These are phyloP conservation scores for Dyspetes luteomarginatus DNA, from an alignment of 2,888 invertebrate genomes.

Conservation along the genomic window DNA sequence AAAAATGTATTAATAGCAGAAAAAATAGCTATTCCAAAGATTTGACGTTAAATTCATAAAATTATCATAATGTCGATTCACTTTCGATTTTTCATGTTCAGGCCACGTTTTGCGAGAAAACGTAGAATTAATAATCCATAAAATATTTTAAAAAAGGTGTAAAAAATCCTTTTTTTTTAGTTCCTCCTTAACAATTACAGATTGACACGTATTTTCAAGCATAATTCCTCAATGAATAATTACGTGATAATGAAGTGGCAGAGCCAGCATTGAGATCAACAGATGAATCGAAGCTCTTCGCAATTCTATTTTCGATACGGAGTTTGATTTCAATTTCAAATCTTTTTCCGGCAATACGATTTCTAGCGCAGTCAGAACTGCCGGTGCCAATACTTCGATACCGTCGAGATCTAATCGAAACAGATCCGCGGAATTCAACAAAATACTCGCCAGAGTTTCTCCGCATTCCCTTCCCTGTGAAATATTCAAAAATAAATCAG, in stretches of 20 bases:
- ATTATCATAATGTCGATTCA: too few species aligned
- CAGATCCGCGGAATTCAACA: conserved; percentile 93
- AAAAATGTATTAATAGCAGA: conserved; percentile 41
- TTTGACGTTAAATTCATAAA: too few species aligned
- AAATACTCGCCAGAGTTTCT: conserved; percentile 93
- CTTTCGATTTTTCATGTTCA: too few species aligned
- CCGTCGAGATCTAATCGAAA: conserved; percentile 96
- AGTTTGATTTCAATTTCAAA: conserved; percentile 89
- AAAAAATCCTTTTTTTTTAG: too few species aligned
- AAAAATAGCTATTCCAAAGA: too few species aligned
- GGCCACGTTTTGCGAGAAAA: too few species aligned
- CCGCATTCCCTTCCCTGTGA: conserved; percentile 86
- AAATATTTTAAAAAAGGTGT: too few species aligned
- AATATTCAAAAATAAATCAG: conserved; percentile 30
- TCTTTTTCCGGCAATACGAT: conserved; percentile 95
- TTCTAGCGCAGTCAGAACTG: conserved; percentile 95
- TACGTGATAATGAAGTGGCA: conserved; percentile 95
- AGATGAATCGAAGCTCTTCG: conserved; percentile 96
- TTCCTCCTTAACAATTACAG: too few species aligned
- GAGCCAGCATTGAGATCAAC: conserved; percentile 94
- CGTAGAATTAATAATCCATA: too few species aligned
- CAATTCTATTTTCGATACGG: conserved; percentile 90
- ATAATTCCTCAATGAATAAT: conserved; percentile 47
- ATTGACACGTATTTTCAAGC: not conserved
- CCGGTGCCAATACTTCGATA: conserved; percentile 94